A percentile compares a stretch with the other conserved stretches of the same genome.
Conservation (phyloP, 2,888 invertebrate species). For the Nephrocerus scutellatus region DNA sequence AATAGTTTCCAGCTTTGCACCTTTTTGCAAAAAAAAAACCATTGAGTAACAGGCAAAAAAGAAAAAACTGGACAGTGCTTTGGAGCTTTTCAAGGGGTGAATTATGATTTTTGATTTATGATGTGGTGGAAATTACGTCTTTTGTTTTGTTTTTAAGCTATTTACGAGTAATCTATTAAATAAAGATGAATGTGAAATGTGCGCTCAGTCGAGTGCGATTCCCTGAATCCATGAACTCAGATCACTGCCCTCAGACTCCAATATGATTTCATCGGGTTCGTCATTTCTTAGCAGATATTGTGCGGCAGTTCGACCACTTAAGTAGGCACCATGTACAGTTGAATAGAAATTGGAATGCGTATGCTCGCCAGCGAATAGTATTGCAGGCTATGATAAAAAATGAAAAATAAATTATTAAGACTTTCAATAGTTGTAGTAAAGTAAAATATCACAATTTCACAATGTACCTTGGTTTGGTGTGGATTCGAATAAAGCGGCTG, state of each 20-base stretch:
- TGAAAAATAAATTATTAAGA: neutral
- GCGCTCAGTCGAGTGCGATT: slow-evolving; percentile 62
- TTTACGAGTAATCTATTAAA: neutral
- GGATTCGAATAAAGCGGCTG: slow-evolving; percentile 72
- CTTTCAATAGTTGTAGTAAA: neutral
- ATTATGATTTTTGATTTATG: no score
- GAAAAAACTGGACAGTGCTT: slow-evolving; percentile 3
- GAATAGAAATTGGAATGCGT: slow-evolving; percentile 92
- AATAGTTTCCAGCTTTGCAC: no score
- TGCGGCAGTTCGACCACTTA: slow-evolving; percentile 78
- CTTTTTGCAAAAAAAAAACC: no score
- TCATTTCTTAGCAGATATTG: slow-evolving; percentile 61
- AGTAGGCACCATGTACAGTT: slow-evolving; percentile 89
- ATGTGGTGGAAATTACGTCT: no score
- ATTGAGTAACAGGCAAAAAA: slow-evolving; percentile 1
- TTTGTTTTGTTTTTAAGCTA: neutral
- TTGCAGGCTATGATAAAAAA: slow-evolving; percentile 63
- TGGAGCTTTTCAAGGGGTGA: neutral
- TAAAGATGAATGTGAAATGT: neutral
- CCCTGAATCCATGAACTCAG: slow-evolving; percentile 84
- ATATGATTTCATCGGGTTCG: slow-evolving; percentile 57
- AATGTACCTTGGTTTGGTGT: slow-evolving; percentile 60
- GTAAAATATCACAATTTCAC: neutral
- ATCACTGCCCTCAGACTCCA: slow-evolving; percentile 73
- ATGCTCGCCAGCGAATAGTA: slow-evolving; percentile 92